Base-by-base conservation (phyloP, 2,797 vertebrate species). In the Typhlichthys subterraneus region DNA sequence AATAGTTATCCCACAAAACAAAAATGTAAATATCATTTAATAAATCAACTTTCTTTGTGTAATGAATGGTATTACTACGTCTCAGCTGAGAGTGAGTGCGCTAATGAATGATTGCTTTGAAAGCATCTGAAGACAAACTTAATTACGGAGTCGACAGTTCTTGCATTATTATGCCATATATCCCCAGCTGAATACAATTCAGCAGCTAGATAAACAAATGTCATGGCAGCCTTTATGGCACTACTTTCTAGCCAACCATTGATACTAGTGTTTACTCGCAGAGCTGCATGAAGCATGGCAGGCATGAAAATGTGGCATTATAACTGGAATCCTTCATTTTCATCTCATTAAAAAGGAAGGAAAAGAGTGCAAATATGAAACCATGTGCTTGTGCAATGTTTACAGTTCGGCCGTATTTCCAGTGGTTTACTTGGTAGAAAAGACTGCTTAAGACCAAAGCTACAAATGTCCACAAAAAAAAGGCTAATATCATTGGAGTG, bases 251-350 rank as follows among this genome's bases (percentile, higher is more conserved):
- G 87, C 65, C 84, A 86, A 80, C 83, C 84, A 89, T 87, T 90
- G 89, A 92, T 94, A 93, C 91, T 88, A 81, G 69, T 87, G 91
- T 93, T 95, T 94, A 93, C 94, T 95, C 85, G 85, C 69, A 56
- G 80, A 81, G 90, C 90, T 87, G 91, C 83, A 66, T 82, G 80
- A 89, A 93, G 87, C 83, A 81, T 94, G 89, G 85, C 86, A 72
- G 81, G 87, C 91, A 92, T 85, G 82, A 89, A 94, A 93, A 92
- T 89, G 81, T 80, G 79, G 82, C 76, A 93, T 93, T 94, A 94
- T 91, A 92, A 80, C 84, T 87, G 87, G 86, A 93, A 93, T 92
- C 87, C 93, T 94, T 89, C 88, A 94, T 94, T 95, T 94, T 94
- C 83, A 91, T 93, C 91, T 93, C 90, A 94, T 94, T 93, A 91